Base-by-base conservation (phyloP, 2,113 vertebrate genomes). In the Fregata magnificens region DNA sequence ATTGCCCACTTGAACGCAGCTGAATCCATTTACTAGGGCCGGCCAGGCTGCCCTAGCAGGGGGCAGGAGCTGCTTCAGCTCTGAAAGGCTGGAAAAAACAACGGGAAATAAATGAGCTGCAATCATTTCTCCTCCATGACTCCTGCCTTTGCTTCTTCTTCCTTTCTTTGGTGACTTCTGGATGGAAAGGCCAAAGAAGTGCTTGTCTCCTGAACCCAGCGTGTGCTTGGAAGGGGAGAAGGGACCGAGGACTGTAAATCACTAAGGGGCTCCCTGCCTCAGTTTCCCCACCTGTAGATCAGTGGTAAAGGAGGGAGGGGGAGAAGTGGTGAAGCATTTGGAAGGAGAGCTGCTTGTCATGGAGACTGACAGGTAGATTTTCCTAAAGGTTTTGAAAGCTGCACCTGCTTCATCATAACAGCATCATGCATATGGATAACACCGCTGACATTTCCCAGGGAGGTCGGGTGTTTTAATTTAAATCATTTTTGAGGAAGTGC, bases 341-440 rank as follows among this genome's bases (percentile, higher is more conserved):
- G 76, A 24, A 77, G 65, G 58, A 70, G 85, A 56, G 42, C 40
- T 52, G 32, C 40, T 78, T 28, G 38, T 29, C 0, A 0, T 22
- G 86, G 29, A 76, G 72, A 50, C 13, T 79, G 77, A 31, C 77
- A 55, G 76, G 66, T 20, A 16, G 89, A 29, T 65, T 71, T 44
- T 69, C 59, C 65, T 69, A 7, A 61, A 67, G 79, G 59, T 13
- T 88, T 69, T 45, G 45, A 26, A 49, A 86, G 76, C 89, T 69
- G 85, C 85, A 83, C 71, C 92, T 89, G 87, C 90, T 59, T 58
- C 87, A 36, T 67, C 79, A 2, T 42, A 32, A 77, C 14, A 31
- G 86, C 70, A 85, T 85, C 95, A 78, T 59, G 49, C 93, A 87
- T 76, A 69, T 69, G 93, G 86, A 90, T 87, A 47, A 81, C 16